These are phyloP conservation scores for Psittacara wagleri DNA, from an alignment of 2,113 vertebrate species.

Conservation along the genomic window DNA sequence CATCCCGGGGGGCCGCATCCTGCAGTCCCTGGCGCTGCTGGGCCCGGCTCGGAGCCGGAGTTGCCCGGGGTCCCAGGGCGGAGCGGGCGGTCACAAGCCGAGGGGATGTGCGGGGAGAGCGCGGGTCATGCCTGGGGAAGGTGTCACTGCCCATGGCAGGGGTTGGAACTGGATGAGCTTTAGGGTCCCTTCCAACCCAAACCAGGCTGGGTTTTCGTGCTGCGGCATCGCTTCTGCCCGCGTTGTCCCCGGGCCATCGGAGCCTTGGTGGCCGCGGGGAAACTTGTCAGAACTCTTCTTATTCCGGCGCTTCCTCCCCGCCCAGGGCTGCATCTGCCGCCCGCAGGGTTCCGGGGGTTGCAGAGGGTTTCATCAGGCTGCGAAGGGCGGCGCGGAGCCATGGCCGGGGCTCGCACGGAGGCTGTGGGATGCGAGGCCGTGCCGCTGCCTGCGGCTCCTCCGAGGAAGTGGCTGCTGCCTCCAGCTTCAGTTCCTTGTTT, in stretches of 20 bases:
- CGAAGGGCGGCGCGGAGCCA: background rate
- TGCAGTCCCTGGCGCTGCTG: background rate
- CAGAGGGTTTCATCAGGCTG: background rate
- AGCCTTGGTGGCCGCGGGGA: background rate
- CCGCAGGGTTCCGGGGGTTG: background rate
- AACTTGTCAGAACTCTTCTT: background rate
- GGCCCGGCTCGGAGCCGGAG: background rate
- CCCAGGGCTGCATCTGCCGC: background rate
- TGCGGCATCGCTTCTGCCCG: background rate
- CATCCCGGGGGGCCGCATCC: background rate
- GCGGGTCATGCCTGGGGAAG: background rate
- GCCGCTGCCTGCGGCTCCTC: background rate
- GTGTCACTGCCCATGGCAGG: background rate
- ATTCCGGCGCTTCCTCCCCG: background rate
- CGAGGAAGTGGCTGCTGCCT: background rate
- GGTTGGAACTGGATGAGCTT: background rate
- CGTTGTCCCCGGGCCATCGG: background rate
- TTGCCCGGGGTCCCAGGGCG: background rate
- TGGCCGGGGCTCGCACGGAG: background rate
- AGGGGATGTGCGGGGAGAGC: background rate
- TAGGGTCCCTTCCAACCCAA: too few species aligned
- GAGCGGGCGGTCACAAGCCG: background rate
- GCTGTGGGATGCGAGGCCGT: background rate
- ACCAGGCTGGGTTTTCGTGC: too few species aligned
- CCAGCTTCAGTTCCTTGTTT: slow-evolving; percentile 6